Evolutionary conservation across 2,113 vertebrate species (phyloP), one percentile per base, ranked within the genome.

Genomic region (Fulica atra): DNA sequence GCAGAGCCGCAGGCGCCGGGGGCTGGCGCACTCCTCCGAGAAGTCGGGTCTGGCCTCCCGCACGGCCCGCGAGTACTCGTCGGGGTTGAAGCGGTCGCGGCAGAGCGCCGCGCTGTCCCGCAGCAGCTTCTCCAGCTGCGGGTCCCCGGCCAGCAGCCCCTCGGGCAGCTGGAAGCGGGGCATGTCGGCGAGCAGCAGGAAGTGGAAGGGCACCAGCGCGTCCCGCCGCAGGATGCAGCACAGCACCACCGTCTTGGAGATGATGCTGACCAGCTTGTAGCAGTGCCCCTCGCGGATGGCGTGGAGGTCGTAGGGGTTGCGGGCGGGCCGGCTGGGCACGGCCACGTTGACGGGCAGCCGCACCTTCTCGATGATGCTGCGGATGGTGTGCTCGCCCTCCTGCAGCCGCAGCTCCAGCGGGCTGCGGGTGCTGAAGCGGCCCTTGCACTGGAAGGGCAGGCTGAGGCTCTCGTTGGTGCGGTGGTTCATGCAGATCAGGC

Each of bases 391-490:
- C 93, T 99, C 99, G 6, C 99, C 99, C 87, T 99, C 99, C 98
- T 99, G 99, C 99, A 99, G 99, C 87, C 99, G 99, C 97, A 99
- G 98, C 98, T 99, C 99, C 88, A 99, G 97, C 1, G 99, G 99
- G 69, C 99, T 99, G 86, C 99, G 99, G 1, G 99, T 99, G 98
- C 99, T 99, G 97, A 99, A 99, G 94, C 98, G 99, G 46, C 99
- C 99, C 42, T 98, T 98, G 97, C 99, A 99, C 97, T 99, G 99
- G 95, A 99, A 99, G 68, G 99, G 99, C 60, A 99, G 97, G 97
- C 99, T 99, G 92, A 99, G 97, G 92, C 99, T 99, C 98, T 99
- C 99, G 59, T 99, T 99, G 98, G 99, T 99, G 95, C 99, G 99
- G 94, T 99, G 99, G 98, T 99, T 99, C 99, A 99, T 98, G 92